Evolutionary conservation across 2,797 vertebrate genomes (phyloP).

Genomic region (Etheostoma nigrum): DNA sequence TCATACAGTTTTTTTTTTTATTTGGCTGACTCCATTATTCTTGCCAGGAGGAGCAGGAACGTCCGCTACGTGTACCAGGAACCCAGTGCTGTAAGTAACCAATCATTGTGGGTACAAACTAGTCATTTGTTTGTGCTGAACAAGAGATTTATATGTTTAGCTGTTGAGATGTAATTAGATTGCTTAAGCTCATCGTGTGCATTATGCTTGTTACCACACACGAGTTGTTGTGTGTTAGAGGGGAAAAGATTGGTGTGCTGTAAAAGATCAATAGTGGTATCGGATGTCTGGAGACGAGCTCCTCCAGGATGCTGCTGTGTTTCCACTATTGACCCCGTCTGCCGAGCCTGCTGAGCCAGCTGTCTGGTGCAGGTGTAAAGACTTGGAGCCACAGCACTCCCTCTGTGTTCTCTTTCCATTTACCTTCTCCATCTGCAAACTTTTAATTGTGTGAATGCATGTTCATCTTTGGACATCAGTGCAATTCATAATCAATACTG

Average conservation of each 20-base stretch:
- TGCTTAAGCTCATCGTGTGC: conserved; percentile 45
- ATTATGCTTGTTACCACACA: conserved; percentile 61
- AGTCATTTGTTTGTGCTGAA: conserved; percentile 44
- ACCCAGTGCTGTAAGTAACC: conserved; percentile 94
- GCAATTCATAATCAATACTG: conserved; percentile 43
- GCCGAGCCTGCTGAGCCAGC: conserved; percentile 72
- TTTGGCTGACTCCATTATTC: conserved; percentile 79
- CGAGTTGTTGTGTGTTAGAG: conserved; percentile 46
- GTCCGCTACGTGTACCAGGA: conserved; percentile 90
- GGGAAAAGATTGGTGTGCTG: conserved; percentile 45
- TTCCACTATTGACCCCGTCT: conserved; percentile 50
- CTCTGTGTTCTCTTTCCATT: conserved; percentile 46
- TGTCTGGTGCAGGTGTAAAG: conserved; percentile 55
- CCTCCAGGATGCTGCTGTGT: conserved; percentile 47
- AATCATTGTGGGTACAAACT: conserved; percentile 39
- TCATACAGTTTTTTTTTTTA: conserved; percentile 3
- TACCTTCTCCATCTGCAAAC: conserved; percentile 35
- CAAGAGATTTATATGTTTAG: conserved; percentile 45
- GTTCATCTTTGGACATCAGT: conserved; percentile 19
- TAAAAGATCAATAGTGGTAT: conserved; percentile 72
- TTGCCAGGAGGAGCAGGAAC: conserved; percentile 91
- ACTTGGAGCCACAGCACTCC: conserved; percentile 34
- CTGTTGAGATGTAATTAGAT: conserved; percentile 60
- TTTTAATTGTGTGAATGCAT: conserved; percentile 35
- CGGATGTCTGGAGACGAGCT: conserved; percentile 59